Conservation (phyloP, 1,140 invertebrate species). For the Diachasmimorpha longicaudata region DNA sequence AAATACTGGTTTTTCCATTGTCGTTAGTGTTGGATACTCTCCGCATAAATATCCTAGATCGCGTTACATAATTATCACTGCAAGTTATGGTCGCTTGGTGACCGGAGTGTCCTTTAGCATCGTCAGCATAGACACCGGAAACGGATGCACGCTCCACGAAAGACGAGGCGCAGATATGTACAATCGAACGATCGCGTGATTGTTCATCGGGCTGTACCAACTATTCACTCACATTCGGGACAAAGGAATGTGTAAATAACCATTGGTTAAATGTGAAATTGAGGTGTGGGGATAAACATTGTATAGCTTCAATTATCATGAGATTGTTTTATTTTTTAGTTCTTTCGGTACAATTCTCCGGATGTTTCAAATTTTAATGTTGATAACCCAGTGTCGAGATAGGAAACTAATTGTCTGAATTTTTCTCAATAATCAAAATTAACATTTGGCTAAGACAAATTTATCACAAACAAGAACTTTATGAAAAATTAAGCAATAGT, state of each 20-base stretch:
- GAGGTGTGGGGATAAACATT: background rate
- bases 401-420: too few relatives aligned
- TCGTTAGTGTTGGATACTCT: constrained; percentile 13
- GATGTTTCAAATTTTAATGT: too few relatives aligned
- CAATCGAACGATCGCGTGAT: background rate
- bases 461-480: too few relatives aligned
- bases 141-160: constrained; percentile 60
- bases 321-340: too few relatives aligned
- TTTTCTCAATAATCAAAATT: too few relatives aligned
- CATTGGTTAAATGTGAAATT: background rate
- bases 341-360: too few relatives aligned
- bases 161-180: constrained; percentile 25
- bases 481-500: too few relatives aligned
- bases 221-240: background rate
- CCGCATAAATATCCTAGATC: constrained; percentile 1
- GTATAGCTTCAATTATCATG: too few relatives aligned
- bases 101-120: constrained; percentile 56
- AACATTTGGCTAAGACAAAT: too few relatives aligned
- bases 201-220: background rate
- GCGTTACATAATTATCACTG: constrained; percentile 43
- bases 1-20: constrained; percentile 15
- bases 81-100: constrained; percentile 45
- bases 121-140: constrained; percentile 46
- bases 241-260: background rate
- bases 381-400: too few relatives aligned